Conservation (phyloP, 2,113 vertebrate genomes). For the Ibidorhyncha struthersii region DNA sequence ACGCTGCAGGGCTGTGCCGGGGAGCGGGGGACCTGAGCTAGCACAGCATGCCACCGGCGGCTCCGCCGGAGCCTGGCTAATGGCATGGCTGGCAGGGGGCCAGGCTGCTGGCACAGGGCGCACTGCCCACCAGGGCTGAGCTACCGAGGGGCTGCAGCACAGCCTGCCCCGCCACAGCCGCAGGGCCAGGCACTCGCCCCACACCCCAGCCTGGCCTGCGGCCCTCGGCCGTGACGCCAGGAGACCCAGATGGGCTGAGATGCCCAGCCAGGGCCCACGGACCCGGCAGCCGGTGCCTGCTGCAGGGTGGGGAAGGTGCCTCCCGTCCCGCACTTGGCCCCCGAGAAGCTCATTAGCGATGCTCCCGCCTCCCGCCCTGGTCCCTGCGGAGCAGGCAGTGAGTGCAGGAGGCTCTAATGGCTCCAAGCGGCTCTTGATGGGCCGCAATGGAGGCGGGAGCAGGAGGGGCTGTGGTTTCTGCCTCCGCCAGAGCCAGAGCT, state of each 20-base stretch:
- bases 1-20: accelerated
- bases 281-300: accelerated
- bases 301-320: neutral
- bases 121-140: accelerated
- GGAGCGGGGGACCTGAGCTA: neutral
- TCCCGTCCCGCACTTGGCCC: neutral
- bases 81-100: neutral
- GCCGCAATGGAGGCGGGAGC: constrained; percentile 33
- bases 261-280: neutral
- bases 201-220: neutral
- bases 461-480: constrained; percentile 59
- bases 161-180: neutral
- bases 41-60: accelerated
- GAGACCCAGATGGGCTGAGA: accelerated
- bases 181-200: accelerated
- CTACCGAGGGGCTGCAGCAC: accelerated
- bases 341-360: neutral
- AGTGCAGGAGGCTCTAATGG: constrained; percentile 63
- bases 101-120: neutral
- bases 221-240: accelerated
- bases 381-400: constrained; percentile 13
- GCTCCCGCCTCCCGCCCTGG: neutral
- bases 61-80: neutral
- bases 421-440: constrained; percentile 5
- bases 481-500: neutral